Evolutionary conservation across 2,113 vertebrate species (phyloP), one percentile per base, ranked within the genome.

Genomic region (Chlorodrepanis virens): DNA sequence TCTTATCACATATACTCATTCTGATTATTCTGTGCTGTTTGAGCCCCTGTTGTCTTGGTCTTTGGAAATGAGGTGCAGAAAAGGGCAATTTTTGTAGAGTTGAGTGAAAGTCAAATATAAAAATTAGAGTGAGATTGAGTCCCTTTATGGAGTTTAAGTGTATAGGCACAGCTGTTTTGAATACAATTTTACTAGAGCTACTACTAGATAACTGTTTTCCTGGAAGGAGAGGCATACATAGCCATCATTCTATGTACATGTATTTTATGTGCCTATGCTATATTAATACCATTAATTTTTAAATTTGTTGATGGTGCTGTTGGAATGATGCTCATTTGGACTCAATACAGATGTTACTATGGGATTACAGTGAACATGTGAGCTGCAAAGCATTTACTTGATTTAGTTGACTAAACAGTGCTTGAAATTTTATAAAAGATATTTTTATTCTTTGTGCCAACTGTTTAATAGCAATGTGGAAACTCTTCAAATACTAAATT

Each of bases 351-450:
- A 64, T 80, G 70, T 71, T 94, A 28, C 44, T n/a, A 14, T 19
- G 35, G 28, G 15, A 37, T 91, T 68, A 54, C 18, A 69, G 50
- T 11, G 54, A 86, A 27, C 23, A 42, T 27, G 54, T 67, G 83
- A 93, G 25, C 68, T 88, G 50, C 16, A 93, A 83, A 42, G 80
- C 4, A 47, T 88, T 86, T 92, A 77, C 60, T 96, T 93, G 88
- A 94, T 94, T 94, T 93, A 90, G 47, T 75, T 94, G 86, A 86
- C 54, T 87, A 94, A 97, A 94, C 60, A 79, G 56, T 53, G 59
- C 64, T 94, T 95, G 79, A 81, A 91, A 87, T 94, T 81, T 84
- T 77, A 70, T 42, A 39, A 83, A 64, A 80, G 50, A 42, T 72
- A 68, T 67, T 90, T 94, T 93, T 75, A 45, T 90, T 83, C 47